A percentile compares a stretch with the other conserved stretches of the same genome.
Evolutionary conservation across 2,888 invertebrate genomes (phyloP).

Genomic region (Linnaemya tessellans): DNA sequence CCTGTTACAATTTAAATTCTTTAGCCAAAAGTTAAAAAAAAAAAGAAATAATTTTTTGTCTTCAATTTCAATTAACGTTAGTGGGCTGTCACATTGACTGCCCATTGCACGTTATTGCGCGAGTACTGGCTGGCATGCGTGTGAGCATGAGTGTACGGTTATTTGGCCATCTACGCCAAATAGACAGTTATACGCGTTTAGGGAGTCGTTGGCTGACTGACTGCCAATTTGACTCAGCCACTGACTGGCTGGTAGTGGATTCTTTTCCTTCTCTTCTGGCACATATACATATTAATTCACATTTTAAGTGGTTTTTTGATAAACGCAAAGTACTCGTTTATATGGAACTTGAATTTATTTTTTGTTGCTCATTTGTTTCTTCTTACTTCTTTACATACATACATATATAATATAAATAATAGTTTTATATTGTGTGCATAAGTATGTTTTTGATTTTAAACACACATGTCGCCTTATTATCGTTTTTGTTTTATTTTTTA

Average conservation of each 20-base stretch:
- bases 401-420: not conserved
- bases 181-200: slow-evolving; percentile 64
- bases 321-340: not conserved
- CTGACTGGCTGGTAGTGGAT: slow-evolving; percentile 36
- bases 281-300: slow-evolving; percentile 47
- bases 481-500: slow-evolving; percentile 11
- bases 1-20: slow-evolving; percentile 48
- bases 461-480: slow-evolving; percentile 47
- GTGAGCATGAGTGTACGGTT: slow-evolving; percentile 54
- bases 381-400: slow-evolving; percentile 3
- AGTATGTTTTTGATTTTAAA: slow-evolving; percentile 22
- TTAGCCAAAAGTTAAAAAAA: slow-evolving; percentile 1
- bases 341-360: slow-evolving; percentile 16
- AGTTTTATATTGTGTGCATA: not conserved
- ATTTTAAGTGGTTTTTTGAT: slow-evolving; percentile 11
- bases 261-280: slow-evolving; percentile 33
- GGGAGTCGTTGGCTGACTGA: slow-evolving; percentile 36
- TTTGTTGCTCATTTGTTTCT: too few species aligned
- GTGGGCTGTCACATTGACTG: slow-evolving; percentile 35
- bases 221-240: slow-evolving; percentile 6
- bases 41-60: slow-evolving; percentile 22
- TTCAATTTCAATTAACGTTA: slow-evolving; percentile 65
- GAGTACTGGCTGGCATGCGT: slow-evolving; percentile 1
- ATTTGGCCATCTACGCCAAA: slow-evolving; percentile 62
- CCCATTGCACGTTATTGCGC: slow-evolving; percentile 30